Conservation (phyloP, 2,113 vertebrate genomes). For the Phainopepla nitens region DNA sequence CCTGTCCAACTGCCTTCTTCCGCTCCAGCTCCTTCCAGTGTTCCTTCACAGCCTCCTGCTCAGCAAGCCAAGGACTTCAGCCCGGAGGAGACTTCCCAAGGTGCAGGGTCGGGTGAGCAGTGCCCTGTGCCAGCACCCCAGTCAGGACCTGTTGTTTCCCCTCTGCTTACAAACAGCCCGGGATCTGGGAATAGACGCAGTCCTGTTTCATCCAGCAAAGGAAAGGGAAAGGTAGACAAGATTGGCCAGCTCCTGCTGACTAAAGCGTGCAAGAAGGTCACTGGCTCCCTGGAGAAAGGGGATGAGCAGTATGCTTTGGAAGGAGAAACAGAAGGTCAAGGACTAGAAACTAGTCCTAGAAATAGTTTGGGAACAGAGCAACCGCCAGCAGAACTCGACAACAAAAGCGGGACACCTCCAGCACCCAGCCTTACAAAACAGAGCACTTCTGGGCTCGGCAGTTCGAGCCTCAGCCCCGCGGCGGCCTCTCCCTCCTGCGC, state of each 20-base stretch:
- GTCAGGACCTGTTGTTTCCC: constrained; percentile 74
- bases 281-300: constrained; percentile 75
- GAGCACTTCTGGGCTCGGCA: constrained; percentile 55
- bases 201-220: constrained; percentile 78
- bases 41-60: constrained; percentile 50
- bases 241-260: constrained; percentile 76
- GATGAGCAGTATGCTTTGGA: constrained; percentile 75
- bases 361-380: constrained; percentile 67
- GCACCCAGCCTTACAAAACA: constrained; percentile 64
- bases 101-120: constrained; percentile 57
- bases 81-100: constrained; percentile 68
- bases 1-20: constrained; percentile 78
- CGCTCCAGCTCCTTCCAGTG: constrained; percentile 59
- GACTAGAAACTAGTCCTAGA: constrained; percentile 9
- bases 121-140: constrained; percentile 71
- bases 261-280: constrained; percentile 75
- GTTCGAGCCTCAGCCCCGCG: background rate
- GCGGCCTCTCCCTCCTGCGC: constrained; percentile 26
- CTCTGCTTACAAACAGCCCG: constrained; percentile 83
- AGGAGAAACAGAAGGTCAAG: constrained; percentile 70
- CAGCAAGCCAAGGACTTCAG: constrained; percentile 76
- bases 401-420: constrained; percentile 51
- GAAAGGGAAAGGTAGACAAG: constrained; percentile 80
- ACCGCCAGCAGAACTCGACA: constrained; percentile 65
- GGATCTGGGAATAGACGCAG: constrained; percentile 79